Evolutionary conservation across 2,113 vertebrate genomes (phyloP).

Genomic region (Blennius ocellaris): DNA sequence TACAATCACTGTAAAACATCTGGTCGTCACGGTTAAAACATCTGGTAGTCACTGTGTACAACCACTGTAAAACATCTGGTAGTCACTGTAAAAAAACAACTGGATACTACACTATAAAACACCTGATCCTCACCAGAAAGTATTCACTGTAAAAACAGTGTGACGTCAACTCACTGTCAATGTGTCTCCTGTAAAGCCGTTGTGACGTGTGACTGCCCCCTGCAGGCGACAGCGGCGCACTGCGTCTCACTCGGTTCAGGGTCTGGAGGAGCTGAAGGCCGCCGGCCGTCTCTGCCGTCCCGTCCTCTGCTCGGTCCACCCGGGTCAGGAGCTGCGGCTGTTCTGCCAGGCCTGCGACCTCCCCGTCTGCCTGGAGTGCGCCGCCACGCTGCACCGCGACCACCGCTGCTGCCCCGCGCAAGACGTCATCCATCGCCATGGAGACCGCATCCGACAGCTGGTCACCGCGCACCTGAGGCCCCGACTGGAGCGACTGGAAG

Average conservation of each 20-base stretch:
- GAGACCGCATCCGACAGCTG: constrained; percentile 85
- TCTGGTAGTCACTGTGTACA: too few species aligned
- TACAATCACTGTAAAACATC: too few species aligned
- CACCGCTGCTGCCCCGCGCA: constrained; percentile 82
- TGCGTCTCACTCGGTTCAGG: constrained; percentile 80
- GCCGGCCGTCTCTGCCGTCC: constrained; percentile 79
- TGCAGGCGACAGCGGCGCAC: constrained; percentile 92
- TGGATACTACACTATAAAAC: too few species aligned
- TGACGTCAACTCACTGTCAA: too few species aligned
- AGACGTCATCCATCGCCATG: constrained; percentile 83
- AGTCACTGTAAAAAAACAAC: too few species aligned
- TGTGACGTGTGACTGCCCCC: too few species aligned
- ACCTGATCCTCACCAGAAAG: too few species aligned
- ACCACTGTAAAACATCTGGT: too few species aligned
- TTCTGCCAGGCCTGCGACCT: constrained; percentile 91
- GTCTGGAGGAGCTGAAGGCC: constrained; percentile 83
- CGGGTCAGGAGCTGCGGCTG: constrained; percentile 88
- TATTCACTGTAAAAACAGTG: too few species aligned
- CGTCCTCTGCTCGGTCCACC: constrained; percentile 86
- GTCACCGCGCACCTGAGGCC: constrained; percentile 80
- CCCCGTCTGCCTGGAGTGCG: constrained; percentile 87
- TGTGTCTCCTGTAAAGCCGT: too few species aligned
- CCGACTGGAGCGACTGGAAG: constrained; percentile 80
- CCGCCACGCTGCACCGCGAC: constrained; percentile 84
- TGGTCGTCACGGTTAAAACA: too few species aligned